Evolutionary conservation across 2,888 invertebrate species (phyloP), one percentile per base, ranked within the genome.

Genomic region (Melanostoma scalare): DNA sequence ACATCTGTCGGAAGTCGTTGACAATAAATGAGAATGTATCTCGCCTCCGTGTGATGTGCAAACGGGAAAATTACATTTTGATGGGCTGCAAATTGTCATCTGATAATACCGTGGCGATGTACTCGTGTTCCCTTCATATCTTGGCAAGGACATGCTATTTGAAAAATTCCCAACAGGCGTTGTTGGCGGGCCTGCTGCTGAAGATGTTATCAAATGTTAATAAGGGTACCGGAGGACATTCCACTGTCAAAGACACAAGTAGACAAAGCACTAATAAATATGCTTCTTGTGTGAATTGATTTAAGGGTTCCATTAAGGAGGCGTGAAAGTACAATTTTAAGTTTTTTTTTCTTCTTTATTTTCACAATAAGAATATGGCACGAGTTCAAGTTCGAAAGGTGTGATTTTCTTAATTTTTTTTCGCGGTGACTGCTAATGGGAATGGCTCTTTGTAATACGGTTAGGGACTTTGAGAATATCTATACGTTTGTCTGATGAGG

Each of bases 1-100:
- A 87, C 87, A 87, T 87, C 87, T 87, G 87, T 87, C 87, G 87
- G 86, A 87, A 87, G 87, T 87, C 85, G 86, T 85, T 85, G 81
- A 71, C 84, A 84, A 84, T 56, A 60, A 75, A 74, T 65, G 71
- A 79, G 67, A 71, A 79, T 61, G 79, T 84, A 74, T 71, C 84
- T 84, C 79, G 84, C 73, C 82, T 82, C 40, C 61, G 77, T 81
- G 77, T 67, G 81, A 78, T 77, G 73, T 82, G 52, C 67, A 68
- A 86, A 86, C 81, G 76, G 72, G 86, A 86, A 87, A 87, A 87
- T 87, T 87, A 87, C 86, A 80, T 84, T 87, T 87, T 87, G 86
- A 87, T 87, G 86, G 85, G 86, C 87, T 86, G 86, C 87, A 87
- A 87, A 87, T 87, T 87, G 86, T 87, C 86, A 86, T 86, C 85